Evolutionary conservation across 2,888 invertebrate species (phyloP).

Genomic region (Eudasyphora cyanicolor): DNA sequence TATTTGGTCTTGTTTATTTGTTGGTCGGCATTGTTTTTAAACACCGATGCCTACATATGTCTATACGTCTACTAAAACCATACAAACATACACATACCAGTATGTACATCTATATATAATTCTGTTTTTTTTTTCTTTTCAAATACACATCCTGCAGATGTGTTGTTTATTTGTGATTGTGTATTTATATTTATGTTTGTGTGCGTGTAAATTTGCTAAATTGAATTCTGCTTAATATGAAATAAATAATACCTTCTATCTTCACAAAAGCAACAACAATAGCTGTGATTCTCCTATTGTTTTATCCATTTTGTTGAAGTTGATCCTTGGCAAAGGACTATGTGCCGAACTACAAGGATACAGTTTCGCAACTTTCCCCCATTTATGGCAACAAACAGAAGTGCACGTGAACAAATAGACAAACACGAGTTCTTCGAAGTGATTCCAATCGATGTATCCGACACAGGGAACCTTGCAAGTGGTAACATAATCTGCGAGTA

Average conservation of each 20-base stretch:
- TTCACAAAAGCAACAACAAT: neutral
- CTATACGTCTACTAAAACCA: too few relatives aligned
- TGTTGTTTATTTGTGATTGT: neutral
- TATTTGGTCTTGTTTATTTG: neutral
- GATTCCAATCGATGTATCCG: neutral
- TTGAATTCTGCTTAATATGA: slow-evolving; percentile 6
- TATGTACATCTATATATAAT: too few relatives aligned
- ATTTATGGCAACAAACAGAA: neutral
- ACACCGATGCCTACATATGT: too few relatives aligned
- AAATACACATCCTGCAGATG: neutral
- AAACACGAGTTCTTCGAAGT: neutral
- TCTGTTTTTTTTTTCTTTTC: neutral
- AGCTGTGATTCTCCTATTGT: neutral
- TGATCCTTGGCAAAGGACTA: neutral
- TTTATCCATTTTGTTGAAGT: neutral
- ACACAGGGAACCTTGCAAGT: neutral
- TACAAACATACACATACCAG: too few relatives aligned
- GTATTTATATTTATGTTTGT: neutral
- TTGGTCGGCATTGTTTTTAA: neutral
- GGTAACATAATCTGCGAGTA: neutral
- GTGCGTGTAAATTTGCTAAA: neutral
- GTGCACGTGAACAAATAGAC: neutral
- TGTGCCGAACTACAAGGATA: neutral
- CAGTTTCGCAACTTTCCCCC: neutral
- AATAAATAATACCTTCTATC: slow-evolving; percentile 17